Conservation (phyloP, 2,888 invertebrate species). For the Euzophera pinguis region DNA sequence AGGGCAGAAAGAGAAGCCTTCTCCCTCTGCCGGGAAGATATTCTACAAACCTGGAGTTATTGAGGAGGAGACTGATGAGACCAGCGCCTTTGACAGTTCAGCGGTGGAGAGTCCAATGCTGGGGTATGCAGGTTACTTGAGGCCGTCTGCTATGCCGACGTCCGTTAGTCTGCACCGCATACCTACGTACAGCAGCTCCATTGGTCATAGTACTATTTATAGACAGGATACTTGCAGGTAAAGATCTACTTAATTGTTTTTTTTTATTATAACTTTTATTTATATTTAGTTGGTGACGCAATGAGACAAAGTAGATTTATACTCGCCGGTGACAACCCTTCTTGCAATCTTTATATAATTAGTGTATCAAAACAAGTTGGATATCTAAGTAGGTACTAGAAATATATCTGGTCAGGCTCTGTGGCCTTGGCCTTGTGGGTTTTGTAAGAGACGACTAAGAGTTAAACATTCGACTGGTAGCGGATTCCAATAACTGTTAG, state of each 20-base stretch:
- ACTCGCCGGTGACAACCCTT: too few species aligned
- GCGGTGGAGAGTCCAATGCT: conserved; percentile 68
- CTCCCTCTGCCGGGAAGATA: conserved; percentile 62
- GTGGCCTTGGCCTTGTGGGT: too few species aligned
- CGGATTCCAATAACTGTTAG: too few species aligned
- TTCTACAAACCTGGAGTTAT: conserved; percentile 71
- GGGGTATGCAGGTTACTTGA: conserved; percentile 46
- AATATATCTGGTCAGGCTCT: too few species aligned
- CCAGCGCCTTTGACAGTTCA: conserved; percentile 68
- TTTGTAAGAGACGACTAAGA: too few species aligned
- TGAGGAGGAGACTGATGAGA: conserved; percentile 71
- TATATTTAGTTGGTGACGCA: too few species aligned
- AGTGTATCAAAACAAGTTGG: too few species aligned
- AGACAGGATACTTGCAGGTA: conserved; percentile 80
- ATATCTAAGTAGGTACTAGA: too few species aligned
- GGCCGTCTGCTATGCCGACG: conserved; percentile 56
- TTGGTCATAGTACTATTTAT: conserved; percentile 76
- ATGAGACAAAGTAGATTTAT: too few species aligned
- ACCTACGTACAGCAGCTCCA: conserved; percentile 81
- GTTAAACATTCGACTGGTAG: too few species aligned
- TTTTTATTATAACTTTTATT: too few species aligned
- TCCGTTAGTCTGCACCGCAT: conserved; percentile 77
- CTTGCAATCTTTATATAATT: too few species aligned
- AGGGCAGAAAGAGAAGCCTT: conserved; percentile 38
- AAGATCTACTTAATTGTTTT: conserved; percentile 11